Conservation (phyloP, 2,888 invertebrate genomes). For the Abscondita cerata region DNA sequence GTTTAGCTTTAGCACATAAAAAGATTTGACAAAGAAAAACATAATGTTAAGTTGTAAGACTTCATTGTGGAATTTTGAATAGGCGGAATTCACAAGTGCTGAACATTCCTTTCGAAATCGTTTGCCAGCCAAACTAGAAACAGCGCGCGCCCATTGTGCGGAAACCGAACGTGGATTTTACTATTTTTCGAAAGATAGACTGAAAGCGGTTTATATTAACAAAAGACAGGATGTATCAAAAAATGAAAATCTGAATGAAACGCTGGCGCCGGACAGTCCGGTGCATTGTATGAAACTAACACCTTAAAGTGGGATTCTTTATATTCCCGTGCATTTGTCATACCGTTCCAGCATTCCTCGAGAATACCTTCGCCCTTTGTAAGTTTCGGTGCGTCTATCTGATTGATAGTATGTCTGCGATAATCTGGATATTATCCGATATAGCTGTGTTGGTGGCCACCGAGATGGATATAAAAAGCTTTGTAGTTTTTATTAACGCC, state of each 20-base stretch:
- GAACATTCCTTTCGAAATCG: too few relatives aligned
- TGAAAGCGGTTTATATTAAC: constrained; percentile 33
- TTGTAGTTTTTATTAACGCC: constrained; percentile 18
- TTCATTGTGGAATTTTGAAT: too few relatives aligned
- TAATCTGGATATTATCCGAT: constrained; percentile 38
- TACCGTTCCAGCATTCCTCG: constrained; percentile 34
- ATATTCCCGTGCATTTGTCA: constrained; percentile 41
- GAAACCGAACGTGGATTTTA: constrained; percentile 26
- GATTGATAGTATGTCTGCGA: constrained; percentile 37
- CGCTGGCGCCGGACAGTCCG: constrained; percentile 43
- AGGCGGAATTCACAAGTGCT: too few relatives aligned
- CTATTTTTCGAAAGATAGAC: constrained; percentile 36
- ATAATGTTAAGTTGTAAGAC: too few relatives aligned
- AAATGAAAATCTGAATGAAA: constrained; percentile 41
- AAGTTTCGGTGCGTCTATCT: constrained; percentile 31
- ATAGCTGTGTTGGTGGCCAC: constrained; percentile 33
- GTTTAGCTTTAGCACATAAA: too few relatives aligned
- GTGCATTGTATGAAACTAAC: constrained; percentile 39
- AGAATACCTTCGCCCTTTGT: constrained; percentile 37
- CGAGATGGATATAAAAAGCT: constrained; percentile 25
- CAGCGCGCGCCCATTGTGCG: constrained; percentile 19
- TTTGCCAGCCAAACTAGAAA: too few relatives aligned
- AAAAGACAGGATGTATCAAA: constrained; percentile 40
- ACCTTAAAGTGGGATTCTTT: constrained; percentile 39
- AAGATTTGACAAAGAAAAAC: too few relatives aligned